phyloP scores from a whole-genome alignment of 1,140 invertebrate species.

The Tribolium castaneum region DNA sequence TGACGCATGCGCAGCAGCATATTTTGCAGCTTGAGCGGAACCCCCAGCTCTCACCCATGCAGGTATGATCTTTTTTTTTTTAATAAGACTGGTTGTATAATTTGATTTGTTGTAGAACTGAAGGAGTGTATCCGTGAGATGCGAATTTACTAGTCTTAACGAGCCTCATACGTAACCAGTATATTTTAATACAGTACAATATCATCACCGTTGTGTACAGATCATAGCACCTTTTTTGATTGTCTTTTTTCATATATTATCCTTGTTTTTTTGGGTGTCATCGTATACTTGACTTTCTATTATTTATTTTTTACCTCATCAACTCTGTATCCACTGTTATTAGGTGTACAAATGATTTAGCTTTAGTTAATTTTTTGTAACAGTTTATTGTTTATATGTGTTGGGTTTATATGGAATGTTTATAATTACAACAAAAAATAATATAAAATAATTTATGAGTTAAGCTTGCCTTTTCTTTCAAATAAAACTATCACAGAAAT shows the following conservation, averaged over 20 bases:
- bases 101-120: conserved; percentile 57
- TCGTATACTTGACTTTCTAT: conserved; percentile 24
- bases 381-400: conserved; percentile 62
- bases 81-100: neutral
- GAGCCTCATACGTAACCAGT: conserved; percentile 62
- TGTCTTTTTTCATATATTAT: conserved; percentile 35
- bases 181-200: conserved; percentile 57
- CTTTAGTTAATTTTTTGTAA: conserved; percentile 54
- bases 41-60: conserved; percentile 70
- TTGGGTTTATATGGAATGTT: conserved; percentile 65
- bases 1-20: conserved; percentile 83
- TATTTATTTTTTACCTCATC: conserved; percentile 54
- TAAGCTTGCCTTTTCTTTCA: conserved; percentile 1
- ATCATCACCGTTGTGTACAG: conserved; percentile 62
- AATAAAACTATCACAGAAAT: conserved; percentile 19
- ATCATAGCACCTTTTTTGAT: conserved; percentile 55
- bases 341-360: conserved; percentile 56
- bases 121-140: conserved; percentile 57
- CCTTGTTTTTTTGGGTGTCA: conserved; percentile 22
- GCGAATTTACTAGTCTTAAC: conserved; percentile 61
- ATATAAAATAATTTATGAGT: conserved; percentile 40
- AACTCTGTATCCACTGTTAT: conserved; percentile 44
- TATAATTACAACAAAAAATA: conserved; percentile 58
- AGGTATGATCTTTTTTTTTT: conserved; percentile 66
- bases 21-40: conserved; percentile 80